Evolutionary conservation across 2,113 vertebrate species (phyloP).

Genomic region (Phycodurus eques): DNA sequence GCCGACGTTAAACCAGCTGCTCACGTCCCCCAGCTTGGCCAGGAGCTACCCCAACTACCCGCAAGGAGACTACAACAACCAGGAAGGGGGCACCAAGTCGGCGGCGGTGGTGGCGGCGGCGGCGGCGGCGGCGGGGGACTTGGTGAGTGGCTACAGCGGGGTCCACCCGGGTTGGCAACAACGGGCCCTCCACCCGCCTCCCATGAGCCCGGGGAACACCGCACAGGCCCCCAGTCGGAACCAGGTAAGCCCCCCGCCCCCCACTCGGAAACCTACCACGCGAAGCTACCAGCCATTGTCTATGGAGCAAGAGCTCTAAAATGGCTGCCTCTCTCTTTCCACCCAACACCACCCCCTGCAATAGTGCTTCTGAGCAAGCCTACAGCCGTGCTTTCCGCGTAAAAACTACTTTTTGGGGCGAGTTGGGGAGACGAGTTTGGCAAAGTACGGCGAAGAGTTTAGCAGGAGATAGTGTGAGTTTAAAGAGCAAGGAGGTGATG

Average conservation of each 20-base stretch:
- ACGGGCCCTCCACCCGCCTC: slow-evolving; percentile 87
- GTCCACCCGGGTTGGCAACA: slow-evolving; percentile 87
- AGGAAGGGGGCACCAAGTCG: slow-evolving; percentile 85
- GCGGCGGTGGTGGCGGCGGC: slow-evolving; percentile 78
- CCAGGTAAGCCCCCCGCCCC: slow-evolving; percentile 79
- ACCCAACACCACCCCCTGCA: slow-evolving; percentile 55
- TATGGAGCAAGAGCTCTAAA: slow-evolving; percentile 85
- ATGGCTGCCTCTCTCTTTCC: slow-evolving; percentile 89
- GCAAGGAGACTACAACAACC: slow-evolving; percentile 84
- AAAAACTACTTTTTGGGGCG: slow-evolving; percentile 28
- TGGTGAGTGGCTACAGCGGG: slow-evolving; percentile 81
- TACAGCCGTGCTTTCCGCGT: neutral
- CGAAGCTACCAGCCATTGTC: slow-evolving; percentile 84
- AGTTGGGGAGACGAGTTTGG: slow-evolving; percentile 52
- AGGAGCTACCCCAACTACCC: slow-evolving; percentile 89
- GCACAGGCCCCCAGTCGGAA: slow-evolving; percentile 83
- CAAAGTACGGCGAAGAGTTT: slow-evolving; percentile 61
- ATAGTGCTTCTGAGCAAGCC: slow-evolving; percentile 40
- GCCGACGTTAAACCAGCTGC: slow-evolving; percentile 94
- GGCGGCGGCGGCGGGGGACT: slow-evolving; percentile 76
- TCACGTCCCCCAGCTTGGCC: slow-evolving; percentile 90
- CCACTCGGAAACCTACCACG: slow-evolving; percentile 24
- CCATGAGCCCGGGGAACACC: slow-evolving; percentile 90
- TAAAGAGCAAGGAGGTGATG: slow-evolving; percentile 36
- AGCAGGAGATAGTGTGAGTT: slow-evolving; percentile 46